Evolutionary conservation across 35 echinoderm and acorn worm genomes (phyloP).

Genomic region (Stichopus chloronotus): DNA sequence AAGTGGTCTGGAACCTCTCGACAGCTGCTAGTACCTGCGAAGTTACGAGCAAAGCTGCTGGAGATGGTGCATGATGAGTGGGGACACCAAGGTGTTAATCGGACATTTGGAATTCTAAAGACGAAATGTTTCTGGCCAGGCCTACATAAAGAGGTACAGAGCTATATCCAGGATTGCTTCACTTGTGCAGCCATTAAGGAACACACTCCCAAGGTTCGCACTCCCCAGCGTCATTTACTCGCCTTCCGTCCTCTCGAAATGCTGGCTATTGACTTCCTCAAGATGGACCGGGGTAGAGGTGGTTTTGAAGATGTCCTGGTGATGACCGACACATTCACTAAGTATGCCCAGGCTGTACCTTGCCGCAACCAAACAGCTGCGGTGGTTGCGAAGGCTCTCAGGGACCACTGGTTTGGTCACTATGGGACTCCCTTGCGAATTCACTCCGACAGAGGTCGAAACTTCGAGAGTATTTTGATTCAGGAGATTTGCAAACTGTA

Average conservation of each 20-base stretch:
- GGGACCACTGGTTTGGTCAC: slow-evolving; percentile 43
- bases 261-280: slow-evolving; percentile 63
- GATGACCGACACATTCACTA: slow-evolving; percentile 62
- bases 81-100: slow-evolving; percentile 62
- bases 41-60: slow-evolving; percentile 5
- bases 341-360: no score
- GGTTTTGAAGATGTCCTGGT: slow-evolving; percentile 68
- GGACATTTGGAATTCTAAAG: slow-evolving; percentile 39
- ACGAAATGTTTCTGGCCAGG: slow-evolving; percentile 57
- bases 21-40: slow-evolving; percentile 52
- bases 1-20: background rate
- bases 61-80: slow-evolving; percentile 68
- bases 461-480: slow-evolving; percentile 27
- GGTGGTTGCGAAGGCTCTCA: slow-evolving; percentile 11
- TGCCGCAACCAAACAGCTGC: slow-evolving; percentile 33
- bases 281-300: slow-evolving; percentile 48
- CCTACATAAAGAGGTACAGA: slow-evolving; percentile 26
- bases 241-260: slow-evolving; percentile 51
- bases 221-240: slow-evolving; percentile 29
- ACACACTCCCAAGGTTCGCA: background rate
- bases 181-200: slow-evolving; percentile 43
- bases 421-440: slow-evolving; percentile 17
- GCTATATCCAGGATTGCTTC: slow-evolving; percentile 34
- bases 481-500: slow-evolving; percentile 53
- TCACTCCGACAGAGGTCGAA: background rate